phyloP scores from a whole-genome alignment of 2,888 invertebrate species.

The Drosophila macrospina region DNA sequence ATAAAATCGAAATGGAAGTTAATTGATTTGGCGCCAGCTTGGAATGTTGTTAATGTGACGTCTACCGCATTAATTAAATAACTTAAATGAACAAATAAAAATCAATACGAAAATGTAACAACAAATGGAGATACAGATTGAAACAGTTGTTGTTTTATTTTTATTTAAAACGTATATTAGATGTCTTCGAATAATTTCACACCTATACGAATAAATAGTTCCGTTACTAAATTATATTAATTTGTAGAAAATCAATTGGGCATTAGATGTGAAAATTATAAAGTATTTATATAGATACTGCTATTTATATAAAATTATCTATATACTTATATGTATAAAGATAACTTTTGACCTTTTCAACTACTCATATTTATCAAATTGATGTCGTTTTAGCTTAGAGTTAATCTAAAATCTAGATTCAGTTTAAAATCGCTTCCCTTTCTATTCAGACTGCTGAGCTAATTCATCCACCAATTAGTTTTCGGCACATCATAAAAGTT shows the following conservation, averaged over 20 bases:
- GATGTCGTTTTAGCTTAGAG: background rate
- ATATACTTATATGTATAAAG: background rate
- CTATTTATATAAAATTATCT: too few species aligned
- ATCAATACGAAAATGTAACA: slow-evolving; percentile 28
- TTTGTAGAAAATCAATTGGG: slow-evolving; percentile 19
- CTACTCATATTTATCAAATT: background rate
- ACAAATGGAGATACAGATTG: slow-evolving; percentile 11
- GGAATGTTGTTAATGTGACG: slow-evolving; percentile 69
- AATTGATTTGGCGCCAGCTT: slow-evolving; percentile 73
- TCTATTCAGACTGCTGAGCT: slow-evolving; percentile 20
- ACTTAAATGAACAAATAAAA: slow-evolving; percentile 68
- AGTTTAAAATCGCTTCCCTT: slow-evolving; percentile 32
- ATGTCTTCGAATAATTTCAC: slow-evolving; percentile 30
- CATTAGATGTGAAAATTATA: slow-evolving; percentile 32
- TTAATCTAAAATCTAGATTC: slow-evolving; percentile 7
- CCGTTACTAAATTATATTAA: slow-evolving; percentile 5
- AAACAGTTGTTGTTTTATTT: background rate
- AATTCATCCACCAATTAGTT: slow-evolving; percentile 64
- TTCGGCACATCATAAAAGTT: slow-evolving; percentile 69
- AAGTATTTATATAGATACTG: background rate
- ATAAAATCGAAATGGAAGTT: slow-evolving; percentile 54
- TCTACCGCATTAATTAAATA: slow-evolving; percentile 66
- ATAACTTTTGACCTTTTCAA: slow-evolving; percentile 6
- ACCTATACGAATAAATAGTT: slow-evolving; percentile 18
- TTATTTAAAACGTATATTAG: slow-evolving; percentile 1